Percentiles rank a stretch among this genome's conserved stretches.
Evolutionary conservation across 2,113 vertebrate genomes (phyloP).

Genomic region (Pelobates fuscus): DNA sequence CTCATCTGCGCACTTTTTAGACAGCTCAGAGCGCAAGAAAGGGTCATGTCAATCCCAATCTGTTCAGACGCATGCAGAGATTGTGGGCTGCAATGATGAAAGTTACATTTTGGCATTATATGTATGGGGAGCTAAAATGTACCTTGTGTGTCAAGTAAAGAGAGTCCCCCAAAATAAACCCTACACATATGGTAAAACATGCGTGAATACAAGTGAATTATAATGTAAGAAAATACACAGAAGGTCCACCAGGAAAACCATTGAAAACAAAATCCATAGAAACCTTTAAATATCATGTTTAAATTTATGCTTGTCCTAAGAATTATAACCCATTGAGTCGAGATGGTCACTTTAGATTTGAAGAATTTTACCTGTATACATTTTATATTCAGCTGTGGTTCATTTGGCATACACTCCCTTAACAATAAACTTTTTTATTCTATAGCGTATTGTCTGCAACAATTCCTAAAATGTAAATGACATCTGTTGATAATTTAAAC

Average conservation of each 20-base stretch:
- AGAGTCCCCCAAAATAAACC: too few species aligned
- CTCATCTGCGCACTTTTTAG: too few species aligned
- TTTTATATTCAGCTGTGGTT: background rate
- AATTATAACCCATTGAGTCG: background rate
- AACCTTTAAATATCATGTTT: background rate
- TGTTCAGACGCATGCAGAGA: too few species aligned
- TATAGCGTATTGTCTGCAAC: background rate
- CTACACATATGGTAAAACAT: too few species aligned
- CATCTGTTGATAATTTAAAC: too few species aligned
- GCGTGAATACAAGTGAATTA: background rate
- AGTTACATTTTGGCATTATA: too few species aligned
- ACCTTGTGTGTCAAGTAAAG: background rate
- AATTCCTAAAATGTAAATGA: background rate
- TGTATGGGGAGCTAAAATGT: background rate
- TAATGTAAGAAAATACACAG: background rate
- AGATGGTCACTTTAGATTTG: background rate
- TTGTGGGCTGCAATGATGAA: too few species aligned
- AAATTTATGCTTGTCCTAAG: background rate
- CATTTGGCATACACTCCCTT: background rate
- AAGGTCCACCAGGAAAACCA: background rate
- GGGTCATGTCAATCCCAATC: too few species aligned
- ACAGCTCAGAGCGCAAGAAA: too few species aligned
- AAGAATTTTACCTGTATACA: background rate
- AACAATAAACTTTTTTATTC: slow-evolving; percentile 27
- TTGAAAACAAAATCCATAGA: background rate